Evolutionary conservation across 1,140 invertebrate genomes (phyloP).

Genomic region (Chironomus striatipennis): DNA sequence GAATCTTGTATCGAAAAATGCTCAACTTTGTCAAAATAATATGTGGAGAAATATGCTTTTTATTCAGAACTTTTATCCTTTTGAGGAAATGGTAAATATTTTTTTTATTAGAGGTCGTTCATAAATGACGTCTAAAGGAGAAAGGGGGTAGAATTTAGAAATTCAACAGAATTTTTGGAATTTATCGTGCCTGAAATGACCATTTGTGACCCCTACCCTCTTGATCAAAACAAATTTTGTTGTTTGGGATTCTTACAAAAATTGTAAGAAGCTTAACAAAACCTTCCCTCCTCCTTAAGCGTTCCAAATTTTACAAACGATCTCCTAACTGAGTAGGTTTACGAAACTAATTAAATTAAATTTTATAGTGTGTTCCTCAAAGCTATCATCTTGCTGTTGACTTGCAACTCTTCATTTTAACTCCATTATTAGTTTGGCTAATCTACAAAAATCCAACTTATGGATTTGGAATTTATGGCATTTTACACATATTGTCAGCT

Average conservation of each 20-base stretch:
- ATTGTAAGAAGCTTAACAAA: too few relatives aligned
- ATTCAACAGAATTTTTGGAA: too few relatives aligned
- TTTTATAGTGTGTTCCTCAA: slow-evolving; percentile 53
- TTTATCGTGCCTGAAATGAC: too few relatives aligned
- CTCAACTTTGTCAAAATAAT: slow-evolving; percentile 53
- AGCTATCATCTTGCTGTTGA: slow-evolving; percentile 69
- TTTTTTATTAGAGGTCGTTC: slow-evolving; percentile 12
- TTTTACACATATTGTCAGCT: slow-evolving; percentile 48
- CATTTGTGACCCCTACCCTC: too few relatives aligned
- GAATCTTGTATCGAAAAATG: slow-evolving; percentile 51
- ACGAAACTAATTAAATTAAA: background rate
- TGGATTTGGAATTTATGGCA: slow-evolving; percentile 45
- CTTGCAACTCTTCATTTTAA: slow-evolving; percentile 68
- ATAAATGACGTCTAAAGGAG: too few relatives aligned
- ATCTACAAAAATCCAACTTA: slow-evolving; percentile 47
- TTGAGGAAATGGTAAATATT: slow-evolving; percentile 57
- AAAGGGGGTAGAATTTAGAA: too few relatives aligned
- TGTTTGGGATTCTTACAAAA: too few relatives aligned
- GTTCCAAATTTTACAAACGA: too few relatives aligned
- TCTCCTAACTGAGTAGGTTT: slow-evolving; percentile 19
- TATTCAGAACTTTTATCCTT: slow-evolving; percentile 60
- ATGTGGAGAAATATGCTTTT: slow-evolving; percentile 63
- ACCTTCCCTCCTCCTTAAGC: too few relatives aligned
- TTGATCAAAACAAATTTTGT: too few relatives aligned
- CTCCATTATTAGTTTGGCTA: slow-evolving; percentile 60